Evolutionary conservation across 2,113 vertebrate species (phyloP).

Genomic region (Alethe diademata): DNA sequence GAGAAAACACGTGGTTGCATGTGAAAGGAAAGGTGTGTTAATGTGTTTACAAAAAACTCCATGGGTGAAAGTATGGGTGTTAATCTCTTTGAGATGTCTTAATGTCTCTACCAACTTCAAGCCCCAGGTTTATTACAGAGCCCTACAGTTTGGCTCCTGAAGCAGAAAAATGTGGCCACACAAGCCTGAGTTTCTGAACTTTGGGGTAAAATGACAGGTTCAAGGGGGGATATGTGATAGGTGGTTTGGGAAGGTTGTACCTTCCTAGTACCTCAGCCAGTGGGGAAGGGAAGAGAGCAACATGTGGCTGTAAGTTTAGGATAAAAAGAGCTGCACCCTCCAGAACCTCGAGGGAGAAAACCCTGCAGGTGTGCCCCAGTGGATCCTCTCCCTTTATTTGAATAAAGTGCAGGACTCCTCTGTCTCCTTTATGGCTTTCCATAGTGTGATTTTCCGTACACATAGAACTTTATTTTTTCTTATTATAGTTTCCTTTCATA

Average conservation of each 20-base stretch:
- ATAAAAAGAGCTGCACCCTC: fast-evolving
- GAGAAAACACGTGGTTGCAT: background rate
- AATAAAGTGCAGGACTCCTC: background rate
- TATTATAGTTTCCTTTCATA: background rate
- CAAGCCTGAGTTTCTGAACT: background rate
- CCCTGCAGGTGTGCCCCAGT: fast-evolving
- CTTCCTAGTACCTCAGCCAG: background rate
- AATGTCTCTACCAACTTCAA: background rate
- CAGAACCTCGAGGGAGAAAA: fast-evolving
- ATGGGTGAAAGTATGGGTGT: background rate
- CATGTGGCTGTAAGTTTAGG: fast-evolving
- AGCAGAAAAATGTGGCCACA: background rate
- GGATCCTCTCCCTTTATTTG: background rate
- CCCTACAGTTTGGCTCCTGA: background rate
- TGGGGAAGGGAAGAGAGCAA: background rate
- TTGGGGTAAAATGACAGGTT: background rate
- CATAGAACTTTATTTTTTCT: background rate
- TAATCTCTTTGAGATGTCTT: background rate
- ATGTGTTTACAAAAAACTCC: background rate
- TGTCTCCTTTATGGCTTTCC: background rate
- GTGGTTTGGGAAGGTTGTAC: background rate
- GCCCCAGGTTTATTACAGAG: background rate
- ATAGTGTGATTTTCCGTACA: fast-evolving
- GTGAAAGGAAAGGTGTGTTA: background rate
- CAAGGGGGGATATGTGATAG: background rate